Evolutionary conservation across 1,140 invertebrate genomes (phyloP).

Genomic region (Drosophila insularis): DNA sequence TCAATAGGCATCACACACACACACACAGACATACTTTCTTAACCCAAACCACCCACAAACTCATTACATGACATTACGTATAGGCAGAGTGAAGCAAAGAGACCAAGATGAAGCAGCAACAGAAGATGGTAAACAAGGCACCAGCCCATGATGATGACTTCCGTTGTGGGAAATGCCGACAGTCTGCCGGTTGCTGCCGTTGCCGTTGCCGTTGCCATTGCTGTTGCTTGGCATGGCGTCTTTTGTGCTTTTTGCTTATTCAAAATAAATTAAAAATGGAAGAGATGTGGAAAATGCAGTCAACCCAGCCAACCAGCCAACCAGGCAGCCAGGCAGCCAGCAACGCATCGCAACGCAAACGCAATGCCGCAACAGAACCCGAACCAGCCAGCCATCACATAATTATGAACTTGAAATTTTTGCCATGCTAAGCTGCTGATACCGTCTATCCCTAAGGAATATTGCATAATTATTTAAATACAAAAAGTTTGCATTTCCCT

Average conservation of each 20-base stretch:
- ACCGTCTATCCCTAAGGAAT: conserved; percentile 32
- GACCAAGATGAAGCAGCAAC: conserved; percentile 24
- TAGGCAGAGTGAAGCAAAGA: conserved; percentile 43
- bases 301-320: conserved; percentile 25
- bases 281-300: conserved; percentile 58
- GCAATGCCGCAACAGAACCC: neutral
- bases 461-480: conserved; percentile 76
- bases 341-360: neutral
- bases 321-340: neutral
- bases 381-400: conserved; percentile 51
- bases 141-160: conserved; percentile 62
- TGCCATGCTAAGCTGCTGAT: conserved; percentile 36
- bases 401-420: conserved; percentile 79
- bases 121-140: conserved; percentile 53
- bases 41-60: conserved; percentile 34
- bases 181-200: conserved; percentile 31
- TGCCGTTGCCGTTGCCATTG: neutral
- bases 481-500: conserved; percentile 44
- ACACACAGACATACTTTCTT: neutral
- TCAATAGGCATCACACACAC: conserved; percentile 48
- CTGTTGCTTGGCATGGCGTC: conserved; percentile 33
- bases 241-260: conserved; percentile 66
- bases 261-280: conserved; percentile 75
- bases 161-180: conserved; percentile 77
- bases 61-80: conserved; percentile 70